phyloP scores from a whole-genome alignment of 1,140 invertebrate genomes.

The Aphis craccivora region DNA sequence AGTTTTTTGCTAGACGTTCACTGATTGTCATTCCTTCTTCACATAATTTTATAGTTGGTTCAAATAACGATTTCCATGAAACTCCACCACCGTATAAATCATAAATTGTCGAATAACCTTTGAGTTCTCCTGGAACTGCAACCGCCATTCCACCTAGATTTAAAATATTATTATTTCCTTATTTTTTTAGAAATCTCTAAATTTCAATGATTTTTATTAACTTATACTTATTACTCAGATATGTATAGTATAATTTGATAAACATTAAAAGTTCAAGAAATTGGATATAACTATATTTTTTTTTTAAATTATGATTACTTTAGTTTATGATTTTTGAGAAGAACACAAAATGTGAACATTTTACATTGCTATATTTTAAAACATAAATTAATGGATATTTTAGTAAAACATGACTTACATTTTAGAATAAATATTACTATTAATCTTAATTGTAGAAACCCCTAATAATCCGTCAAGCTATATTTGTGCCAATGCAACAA shows the following conservation, averaged over 20 bases:
- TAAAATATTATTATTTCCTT: neutral
- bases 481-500: neutral
- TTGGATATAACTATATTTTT: neutral
- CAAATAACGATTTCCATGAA: constrained; percentile 79
- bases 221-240: neutral
- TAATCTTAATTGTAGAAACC: neutral
- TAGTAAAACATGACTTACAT: neutral
- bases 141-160: constrained; percentile 75
- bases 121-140: constrained; percentile 90
- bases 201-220: neutral
- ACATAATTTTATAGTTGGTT: constrained; percentile 80
- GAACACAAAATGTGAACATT: neutral
- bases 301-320: neutral
- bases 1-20: constrained; percentile 66
- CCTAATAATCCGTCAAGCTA: neutral
- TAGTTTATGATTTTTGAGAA: neutral
- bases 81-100: constrained; percentile 76
- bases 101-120: constrained; percentile 84
- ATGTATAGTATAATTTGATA: neutral
- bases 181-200: neutral
- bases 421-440: neutral
- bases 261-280: neutral
- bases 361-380: neutral
- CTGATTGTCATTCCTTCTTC: constrained; percentile 75
- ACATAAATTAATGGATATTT: neutral